Conservation (phyloP, 2,888 invertebrate genomes). For the Epinotia brunnichana region DNA sequence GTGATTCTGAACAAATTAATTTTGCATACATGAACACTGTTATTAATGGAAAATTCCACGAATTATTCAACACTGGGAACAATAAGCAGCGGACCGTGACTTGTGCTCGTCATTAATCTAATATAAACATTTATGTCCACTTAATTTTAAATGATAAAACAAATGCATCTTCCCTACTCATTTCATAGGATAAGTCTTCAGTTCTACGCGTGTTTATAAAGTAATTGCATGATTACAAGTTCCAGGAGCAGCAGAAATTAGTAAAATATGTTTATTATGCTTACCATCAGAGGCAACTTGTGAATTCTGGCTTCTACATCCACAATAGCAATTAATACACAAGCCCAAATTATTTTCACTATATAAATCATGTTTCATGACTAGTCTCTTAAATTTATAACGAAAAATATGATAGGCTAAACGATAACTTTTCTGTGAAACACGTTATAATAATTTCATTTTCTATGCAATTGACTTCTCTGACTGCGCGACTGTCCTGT, state of each 20-base stretch:
- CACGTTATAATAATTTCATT: constrained; percentile 22
- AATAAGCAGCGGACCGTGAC: constrained; percentile 16
- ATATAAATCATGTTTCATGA: constrained; percentile 51
- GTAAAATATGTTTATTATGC: constrained; percentile 46
- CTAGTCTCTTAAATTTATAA: constrained; percentile 35
- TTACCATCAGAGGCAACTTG: constrained; percentile 74
- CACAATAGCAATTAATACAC: constrained; percentile 55
- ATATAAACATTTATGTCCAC: constrained; percentile 12
- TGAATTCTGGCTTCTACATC: constrained; percentile 72
- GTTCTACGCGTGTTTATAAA: not conserved
- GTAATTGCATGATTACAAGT: not conserved
- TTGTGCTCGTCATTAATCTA: constrained; percentile 11
- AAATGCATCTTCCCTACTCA: not conserved
- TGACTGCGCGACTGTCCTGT: constrained; percentile 5
- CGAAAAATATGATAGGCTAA: constrained; percentile 10
- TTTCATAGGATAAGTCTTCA: not conserved
- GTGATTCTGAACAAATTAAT: not conserved
- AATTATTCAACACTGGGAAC: constrained; percentile 6
- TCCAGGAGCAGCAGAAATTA: constrained; percentile 4
- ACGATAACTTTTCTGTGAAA: constrained; percentile 8
- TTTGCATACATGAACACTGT: not conserved
- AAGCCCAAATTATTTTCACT: constrained; percentile 55
- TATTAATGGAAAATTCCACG: not conserved
- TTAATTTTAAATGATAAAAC: constrained; percentile 14
- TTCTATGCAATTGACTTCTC: constrained; percentile 15